phyloP scores from a whole-genome alignment of 2,797 vertebrate genomes.

The Catharus ustulatus region DNA sequence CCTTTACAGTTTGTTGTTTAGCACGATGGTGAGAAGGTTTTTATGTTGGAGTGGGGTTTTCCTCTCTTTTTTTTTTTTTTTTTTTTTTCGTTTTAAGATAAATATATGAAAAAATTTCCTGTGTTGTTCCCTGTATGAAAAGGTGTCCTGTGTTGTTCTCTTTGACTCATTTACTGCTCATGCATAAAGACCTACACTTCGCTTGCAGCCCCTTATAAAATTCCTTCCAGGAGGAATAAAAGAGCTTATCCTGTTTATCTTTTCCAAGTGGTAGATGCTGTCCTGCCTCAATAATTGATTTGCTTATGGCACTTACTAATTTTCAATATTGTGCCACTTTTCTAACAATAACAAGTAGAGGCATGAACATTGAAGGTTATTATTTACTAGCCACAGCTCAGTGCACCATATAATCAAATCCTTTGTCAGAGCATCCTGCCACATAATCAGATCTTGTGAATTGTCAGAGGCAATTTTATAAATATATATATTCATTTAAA shows the following conservation, averaged over 20 bases:
- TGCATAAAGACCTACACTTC: not conserved
- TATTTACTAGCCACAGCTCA: constrained; percentile 73
- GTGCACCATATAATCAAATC: constrained; percentile 75
- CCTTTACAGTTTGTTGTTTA: not conserved
- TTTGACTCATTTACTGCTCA: not conserved
- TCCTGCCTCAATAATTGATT: constrained; percentile 54
- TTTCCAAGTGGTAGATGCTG: not conserved
- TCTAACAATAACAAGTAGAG: constrained; percentile 58
- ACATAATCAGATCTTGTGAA: constrained; percentile 75
- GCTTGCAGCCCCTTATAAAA: constrained; percentile 17
- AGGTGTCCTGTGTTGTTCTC: not conserved
- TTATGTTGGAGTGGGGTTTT: accelerated
- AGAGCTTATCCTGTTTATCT: not conserved
- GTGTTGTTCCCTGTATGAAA: not conserved
- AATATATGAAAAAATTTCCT: not conserved
- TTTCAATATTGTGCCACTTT: constrained; percentile 60
- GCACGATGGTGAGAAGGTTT: not conserved
- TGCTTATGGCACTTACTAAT: constrained; percentile 61
- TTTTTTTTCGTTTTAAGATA: not conserved
- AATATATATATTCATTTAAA: constrained; percentile 76
- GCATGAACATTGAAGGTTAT: constrained; percentile 54
- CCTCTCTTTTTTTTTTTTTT: not conserved
- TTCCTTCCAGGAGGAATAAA: not conserved
- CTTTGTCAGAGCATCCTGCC: constrained; percentile 72
- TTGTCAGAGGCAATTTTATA: constrained; percentile 75